Conservation (phyloP, 1,140 invertebrate species). For the Lanistes nyassanus region DNA sequence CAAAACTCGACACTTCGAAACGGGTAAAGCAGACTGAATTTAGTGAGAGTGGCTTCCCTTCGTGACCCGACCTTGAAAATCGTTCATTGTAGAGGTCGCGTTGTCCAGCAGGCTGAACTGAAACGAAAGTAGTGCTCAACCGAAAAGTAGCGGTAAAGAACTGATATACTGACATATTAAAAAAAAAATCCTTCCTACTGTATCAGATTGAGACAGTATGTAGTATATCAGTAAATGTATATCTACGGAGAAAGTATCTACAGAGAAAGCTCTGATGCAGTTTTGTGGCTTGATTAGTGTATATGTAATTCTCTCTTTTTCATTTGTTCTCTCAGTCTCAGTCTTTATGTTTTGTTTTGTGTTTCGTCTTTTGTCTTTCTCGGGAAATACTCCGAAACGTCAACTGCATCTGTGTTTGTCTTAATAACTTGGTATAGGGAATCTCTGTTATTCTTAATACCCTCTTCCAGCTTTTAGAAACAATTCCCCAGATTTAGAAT, state of each 20-base stretch:
- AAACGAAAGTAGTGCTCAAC: background rate
- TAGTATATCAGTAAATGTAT: no score
- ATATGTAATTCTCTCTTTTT: background rate
- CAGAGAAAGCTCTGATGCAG: no score
- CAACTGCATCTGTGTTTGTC: no score
- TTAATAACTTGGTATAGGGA: no score
- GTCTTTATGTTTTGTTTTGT: no score
- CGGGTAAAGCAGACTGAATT: background rate
- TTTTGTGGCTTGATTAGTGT: background rate
- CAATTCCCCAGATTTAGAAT: no score
- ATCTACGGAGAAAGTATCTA: no score
- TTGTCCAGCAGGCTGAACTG: background rate
- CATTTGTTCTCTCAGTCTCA: background rate
- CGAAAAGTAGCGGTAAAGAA: background rate
- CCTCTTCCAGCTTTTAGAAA: no score
- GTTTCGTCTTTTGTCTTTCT: background rate
- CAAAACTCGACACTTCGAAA: background rate
- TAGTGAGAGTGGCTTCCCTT: background rate
- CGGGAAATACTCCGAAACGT: no score
- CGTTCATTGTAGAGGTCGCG: background rate
- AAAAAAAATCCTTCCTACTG: background rate
- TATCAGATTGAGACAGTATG: no score
- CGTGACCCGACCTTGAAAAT: background rate
- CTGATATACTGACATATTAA: background rate
- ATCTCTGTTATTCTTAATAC: no score